A percentile compares a stretch with the other conserved stretches of the same genome.
These are phyloP conservation scores for Timema podura DNA, from an alignment of 2,888 invertebrate genomes.

Conservation along the genomic window DNA sequence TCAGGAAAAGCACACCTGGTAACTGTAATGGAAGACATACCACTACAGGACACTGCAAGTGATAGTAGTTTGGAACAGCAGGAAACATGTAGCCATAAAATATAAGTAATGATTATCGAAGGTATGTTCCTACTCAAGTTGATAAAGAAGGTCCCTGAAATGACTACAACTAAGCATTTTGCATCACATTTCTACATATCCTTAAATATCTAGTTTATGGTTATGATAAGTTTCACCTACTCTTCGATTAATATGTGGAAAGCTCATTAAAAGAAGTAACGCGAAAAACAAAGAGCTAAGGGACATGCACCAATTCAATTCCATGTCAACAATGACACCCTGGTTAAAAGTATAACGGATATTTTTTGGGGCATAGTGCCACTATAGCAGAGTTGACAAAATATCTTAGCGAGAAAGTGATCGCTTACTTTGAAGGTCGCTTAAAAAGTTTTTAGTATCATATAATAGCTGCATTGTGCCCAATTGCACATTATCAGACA, in stretches of 20 bases:
- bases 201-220: neutral
- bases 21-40: neutral
- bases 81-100: neutral
- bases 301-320: neutral
- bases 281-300: neutral
- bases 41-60: neutral
- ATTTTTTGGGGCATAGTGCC: neutral
- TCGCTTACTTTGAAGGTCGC: neutral
- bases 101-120: neutral
- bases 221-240: slow-evolving; percentile 1
- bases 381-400: neutral
- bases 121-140: slow-evolving; percentile 5
- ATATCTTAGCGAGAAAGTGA: neutral
- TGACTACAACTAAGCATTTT: slow-evolving; percentile 3
- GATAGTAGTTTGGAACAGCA: neutral
- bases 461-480: neutral
- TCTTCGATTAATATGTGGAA: neutral
- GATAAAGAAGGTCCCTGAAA: slow-evolving; percentile 6
- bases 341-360: neutral
- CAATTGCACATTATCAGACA: slow-evolving; percentile 9
- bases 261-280: neutral
- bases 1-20: neutral
- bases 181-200: neutral
- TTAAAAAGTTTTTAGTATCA: neutral
- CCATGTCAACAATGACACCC: neutral